A percentile compares a stretch with the other conserved stretches of the same genome.
phyloP scores from a whole-genome alignment of 1,140 invertebrate genomes.

The Drosophila pandora region DNA sequence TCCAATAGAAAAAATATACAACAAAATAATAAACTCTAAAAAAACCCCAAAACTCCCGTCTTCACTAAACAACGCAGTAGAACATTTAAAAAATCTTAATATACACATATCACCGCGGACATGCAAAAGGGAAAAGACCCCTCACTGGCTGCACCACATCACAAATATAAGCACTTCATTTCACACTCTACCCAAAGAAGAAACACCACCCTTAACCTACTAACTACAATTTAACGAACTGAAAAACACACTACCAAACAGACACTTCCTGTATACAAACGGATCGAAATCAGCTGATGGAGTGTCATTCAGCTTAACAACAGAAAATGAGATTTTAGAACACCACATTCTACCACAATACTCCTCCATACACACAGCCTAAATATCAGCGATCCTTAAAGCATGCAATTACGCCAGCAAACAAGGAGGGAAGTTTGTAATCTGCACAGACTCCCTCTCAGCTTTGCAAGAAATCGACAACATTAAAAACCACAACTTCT shows the following conservation, averaged over 20 bases:
- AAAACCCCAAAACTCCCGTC: no score
- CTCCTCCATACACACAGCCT: background rate
- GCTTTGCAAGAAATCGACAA: background rate
- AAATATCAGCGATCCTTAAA: background rate
- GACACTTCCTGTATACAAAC: background rate
- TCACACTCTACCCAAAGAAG: no score
- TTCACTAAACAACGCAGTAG: no score
- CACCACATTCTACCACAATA: background rate
- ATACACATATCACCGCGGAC: no score
- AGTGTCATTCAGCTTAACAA: background rate
- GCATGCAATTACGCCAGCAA: constrained; percentile 2
- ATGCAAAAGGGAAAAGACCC: no score
- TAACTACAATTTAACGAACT: no score
- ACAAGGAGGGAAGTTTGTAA: background rate
- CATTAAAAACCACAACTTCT: constrained; percentile 6
- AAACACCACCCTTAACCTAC: no score
- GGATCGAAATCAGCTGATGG: background rate
- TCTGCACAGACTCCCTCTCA: background rate
- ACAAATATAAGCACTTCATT: no score
- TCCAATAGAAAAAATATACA: no score
- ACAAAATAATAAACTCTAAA: no score
- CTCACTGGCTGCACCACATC: no score
- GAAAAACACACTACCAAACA: background rate
- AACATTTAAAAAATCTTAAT: no score
- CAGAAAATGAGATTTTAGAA: background rate